These are phyloP conservation scores for Eupelmus urozonus DNA, from an alignment of 2,888 invertebrate species.

Conservation along the genomic window DNA sequence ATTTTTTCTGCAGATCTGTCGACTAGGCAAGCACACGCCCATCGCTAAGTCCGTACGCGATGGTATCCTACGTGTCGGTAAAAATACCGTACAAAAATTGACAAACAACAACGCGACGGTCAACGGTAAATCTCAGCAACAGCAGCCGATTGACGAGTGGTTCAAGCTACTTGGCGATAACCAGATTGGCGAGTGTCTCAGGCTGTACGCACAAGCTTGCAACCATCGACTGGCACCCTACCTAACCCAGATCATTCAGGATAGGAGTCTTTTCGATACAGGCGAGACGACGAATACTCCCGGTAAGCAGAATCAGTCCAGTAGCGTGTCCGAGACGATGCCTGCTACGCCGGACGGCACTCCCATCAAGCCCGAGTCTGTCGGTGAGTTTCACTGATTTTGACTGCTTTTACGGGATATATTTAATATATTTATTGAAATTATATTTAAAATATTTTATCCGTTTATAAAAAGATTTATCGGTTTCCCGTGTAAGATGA, in stretches of 20 bases:
- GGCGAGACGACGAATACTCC: conserved; percentile 79
- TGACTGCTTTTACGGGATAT: no score
- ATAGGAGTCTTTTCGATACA: conserved; percentile 85
- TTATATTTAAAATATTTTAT: no score
- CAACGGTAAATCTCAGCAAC: conserved; percentile 65
- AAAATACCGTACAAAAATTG: conserved; percentile 80
- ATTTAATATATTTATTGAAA: no score
- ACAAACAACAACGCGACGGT: conserved; percentile 72
- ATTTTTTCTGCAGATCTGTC: conserved; percentile 82
- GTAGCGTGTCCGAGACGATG: conserved; percentile 77
- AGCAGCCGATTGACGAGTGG: conserved; percentile 89
- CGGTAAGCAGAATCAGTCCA: conserved; percentile 75
- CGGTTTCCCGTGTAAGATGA: not conserved
- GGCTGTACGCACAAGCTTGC: conserved; percentile 91
- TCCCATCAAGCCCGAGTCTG: conserved; percentile 71
- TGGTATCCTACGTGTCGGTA: conserved; percentile 91
- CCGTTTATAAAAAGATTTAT: not conserved
- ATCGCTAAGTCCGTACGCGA: conserved; percentile 90
- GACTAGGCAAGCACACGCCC: conserved; percentile 95
- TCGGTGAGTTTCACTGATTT: conserved; percentile 64
- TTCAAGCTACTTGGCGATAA: conserved; percentile 90
- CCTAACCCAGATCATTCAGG: conserved; percentile 86
- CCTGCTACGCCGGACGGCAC: conserved; percentile 75
- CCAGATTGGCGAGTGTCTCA: conserved; percentile 88
- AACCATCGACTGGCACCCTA: conserved; percentile 88